Base-by-base conservation (phyloP, 2,888 invertebrate species). In the Leptinotarsa haldemani region DNA sequence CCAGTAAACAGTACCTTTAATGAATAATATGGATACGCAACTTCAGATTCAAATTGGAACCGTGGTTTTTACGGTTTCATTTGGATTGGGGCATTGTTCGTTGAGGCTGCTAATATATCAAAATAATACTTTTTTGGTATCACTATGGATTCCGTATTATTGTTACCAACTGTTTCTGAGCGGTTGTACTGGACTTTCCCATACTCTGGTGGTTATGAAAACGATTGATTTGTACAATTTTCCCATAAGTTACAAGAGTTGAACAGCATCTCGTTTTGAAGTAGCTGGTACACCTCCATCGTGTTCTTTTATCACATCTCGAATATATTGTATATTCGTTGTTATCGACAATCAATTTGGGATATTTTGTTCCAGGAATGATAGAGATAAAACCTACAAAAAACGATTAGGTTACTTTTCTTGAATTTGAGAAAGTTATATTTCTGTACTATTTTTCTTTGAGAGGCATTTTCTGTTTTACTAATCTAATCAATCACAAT, bases 221-320 rank as follows among this genome's bases (percentile, higher is more conserved):
- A 69, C 79, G 78, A 47, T 74, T 80, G 13, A 77, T 61, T 72
- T 79, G 71, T 3, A 82, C 79, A 7, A 77, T 56, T 75, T 78
- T 74, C 18, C 81, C 82, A 68, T 65, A 81, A 13, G 81, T 80
- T 9, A 76, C 69, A 9, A 61, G 40, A n/a, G 61, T 61, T n/a
- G 61, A 61, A n/a, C 61, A 77, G 71, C 83, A 83, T 66, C 75
- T 79, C 7, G 73, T 74, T 71, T 81, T 83, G 47, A 68, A 75
- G 69, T 81, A 82, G n/a, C 13, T 61, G 16, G 70, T 73, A 74
- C 81, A 81, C 25, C 79, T 73, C 81, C 81, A 81, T 66, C 78
- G 78, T 2, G 80, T 81, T 20, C 71, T 77, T 25, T 65, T 75
- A 1, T 71, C 65, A 18, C 63, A 68, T 50, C 73, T 78, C n/a